Conservation (phyloP, 2,113 vertebrate genomes). For the Grantiella picta region DNA sequence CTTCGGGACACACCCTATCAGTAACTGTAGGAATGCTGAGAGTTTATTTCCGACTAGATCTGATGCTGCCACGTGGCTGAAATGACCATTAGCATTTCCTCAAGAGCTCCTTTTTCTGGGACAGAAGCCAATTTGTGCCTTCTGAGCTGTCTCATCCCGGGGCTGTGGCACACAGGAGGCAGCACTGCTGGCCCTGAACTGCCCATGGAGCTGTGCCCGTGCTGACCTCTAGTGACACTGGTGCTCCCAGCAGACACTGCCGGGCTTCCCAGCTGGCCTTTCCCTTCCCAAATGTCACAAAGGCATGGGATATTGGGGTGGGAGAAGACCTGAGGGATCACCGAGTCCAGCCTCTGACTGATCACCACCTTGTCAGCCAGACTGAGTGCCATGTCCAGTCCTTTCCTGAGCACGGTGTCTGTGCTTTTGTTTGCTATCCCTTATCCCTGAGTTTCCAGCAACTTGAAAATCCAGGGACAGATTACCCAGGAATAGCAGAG, state of each 20-base stretch:
- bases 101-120: accelerated
- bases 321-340: neutral
- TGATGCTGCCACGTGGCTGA: accelerated
- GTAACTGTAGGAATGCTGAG: neutral
- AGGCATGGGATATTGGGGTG: accelerated
- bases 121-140: accelerated
- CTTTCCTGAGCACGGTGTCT: neutral
- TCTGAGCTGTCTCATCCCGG: neutral
- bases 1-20: neutral
- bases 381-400: accelerated
- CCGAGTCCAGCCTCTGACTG: accelerated
- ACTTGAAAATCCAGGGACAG: neutral
- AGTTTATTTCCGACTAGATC: neutral
- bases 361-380: neutral
- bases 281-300: neutral
- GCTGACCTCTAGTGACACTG: constrained; percentile 25
- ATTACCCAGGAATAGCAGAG: neutral
- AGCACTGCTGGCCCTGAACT: accelerated
- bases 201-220: neutral
- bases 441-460: neutral
- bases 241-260: neutral
- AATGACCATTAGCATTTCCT: neutral
- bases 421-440: neutral
- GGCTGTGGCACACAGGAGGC: neutral
- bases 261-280: neutral